Evolutionary conservation across 2,888 invertebrate genomes (phyloP).

Genomic region (Meghimatium bilineatum): DNA sequence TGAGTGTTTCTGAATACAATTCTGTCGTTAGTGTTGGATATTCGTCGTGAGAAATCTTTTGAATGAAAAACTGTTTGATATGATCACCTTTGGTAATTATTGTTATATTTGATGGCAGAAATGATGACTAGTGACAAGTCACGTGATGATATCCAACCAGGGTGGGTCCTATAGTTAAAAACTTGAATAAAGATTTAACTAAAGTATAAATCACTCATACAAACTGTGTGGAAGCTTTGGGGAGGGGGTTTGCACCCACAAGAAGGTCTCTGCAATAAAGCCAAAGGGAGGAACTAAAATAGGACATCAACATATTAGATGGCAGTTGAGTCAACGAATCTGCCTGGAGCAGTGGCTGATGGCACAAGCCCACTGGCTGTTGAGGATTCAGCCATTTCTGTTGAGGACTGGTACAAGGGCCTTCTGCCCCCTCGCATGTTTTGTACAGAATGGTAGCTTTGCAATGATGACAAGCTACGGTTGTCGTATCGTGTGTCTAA

Average conservation of each 20-base stretch:
- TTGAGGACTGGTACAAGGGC: constrained; percentile 45
- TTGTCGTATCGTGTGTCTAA: constrained; percentile 93
- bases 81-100: too few species aligned
- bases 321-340: constrained; percentile 40
- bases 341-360: constrained; percentile 45
- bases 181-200: not conserved
- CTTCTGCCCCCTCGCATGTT: constrained; percentile 63
- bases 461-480: constrained; percentile 77
- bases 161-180: not conserved
- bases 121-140: too few species aligned
- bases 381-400: constrained; percentile 38
- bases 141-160: too few species aligned
- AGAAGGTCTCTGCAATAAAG: constrained; percentile 1
- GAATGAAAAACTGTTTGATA: too few species aligned
- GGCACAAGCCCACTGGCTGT: constrained; percentile 20
- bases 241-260: not conserved
- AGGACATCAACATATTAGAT: constrained; percentile 32
- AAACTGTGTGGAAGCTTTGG: too few species aligned
- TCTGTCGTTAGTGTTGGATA: too few species aligned
- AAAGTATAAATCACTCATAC: not conserved
- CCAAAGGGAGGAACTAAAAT: not conserved
- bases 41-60: too few species aligned
- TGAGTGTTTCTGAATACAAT: too few species aligned
- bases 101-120: too few species aligned
- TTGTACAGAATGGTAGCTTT: constrained; percentile 75